Percentiles rank a stretch among this genome's conserved stretches.
Evolutionary conservation across 1,140 invertebrate genomes (phyloP).

Genomic region (Maconellicoccus hirsutus): DNA sequence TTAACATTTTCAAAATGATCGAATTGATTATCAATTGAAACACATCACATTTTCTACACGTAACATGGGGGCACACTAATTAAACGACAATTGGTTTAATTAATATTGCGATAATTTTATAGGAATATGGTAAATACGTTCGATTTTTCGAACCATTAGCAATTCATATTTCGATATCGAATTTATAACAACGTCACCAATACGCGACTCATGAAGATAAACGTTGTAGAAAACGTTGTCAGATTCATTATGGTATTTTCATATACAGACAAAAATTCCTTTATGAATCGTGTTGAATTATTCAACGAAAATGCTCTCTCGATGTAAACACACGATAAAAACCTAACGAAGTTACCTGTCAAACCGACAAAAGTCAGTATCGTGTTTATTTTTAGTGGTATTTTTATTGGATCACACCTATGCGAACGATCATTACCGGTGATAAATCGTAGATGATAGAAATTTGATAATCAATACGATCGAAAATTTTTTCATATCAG

Average conservation of each 20-base stretch:
- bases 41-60: no score
- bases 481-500: no score
- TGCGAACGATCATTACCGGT: no score
- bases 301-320: not conserved
- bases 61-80: no score
- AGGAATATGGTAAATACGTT: not conserved
- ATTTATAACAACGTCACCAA: not conserved
- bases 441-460: no score
- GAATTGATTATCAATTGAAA: no score
- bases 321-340: slow-evolving; percentile 2
- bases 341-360: not conserved
- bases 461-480: no score
- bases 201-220: not conserved
- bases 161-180: not conserved
- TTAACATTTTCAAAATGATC: no score
- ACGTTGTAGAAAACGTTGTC: not conserved
- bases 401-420: not conserved
- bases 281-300: not conserved
- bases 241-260: not conserved
- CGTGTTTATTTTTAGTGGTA: not conserved
- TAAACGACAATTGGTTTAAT: no score
- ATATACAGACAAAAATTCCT: not conserved
- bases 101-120: no score
- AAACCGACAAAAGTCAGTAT: not conserved
- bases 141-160: not conserved